These are phyloP conservation scores for Falco biarmicus DNA, from an alignment of 2,797 vertebrate genomes.

Conservation along the genomic window DNA sequence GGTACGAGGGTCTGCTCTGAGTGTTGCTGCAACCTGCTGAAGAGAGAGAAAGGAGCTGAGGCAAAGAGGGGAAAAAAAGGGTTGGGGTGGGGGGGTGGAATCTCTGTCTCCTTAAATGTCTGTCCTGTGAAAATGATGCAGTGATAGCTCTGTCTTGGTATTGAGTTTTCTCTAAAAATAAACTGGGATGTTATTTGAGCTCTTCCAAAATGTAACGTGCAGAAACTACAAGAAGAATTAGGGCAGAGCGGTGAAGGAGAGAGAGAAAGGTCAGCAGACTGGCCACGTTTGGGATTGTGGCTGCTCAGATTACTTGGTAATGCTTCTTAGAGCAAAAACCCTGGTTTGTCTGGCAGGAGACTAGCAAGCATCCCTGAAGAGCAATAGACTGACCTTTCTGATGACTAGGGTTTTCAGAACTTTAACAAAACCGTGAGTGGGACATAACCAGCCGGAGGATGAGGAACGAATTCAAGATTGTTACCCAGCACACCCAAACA, in stretches of 20 bases:
- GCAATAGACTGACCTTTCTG: neutral
- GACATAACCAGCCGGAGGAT: neutral
- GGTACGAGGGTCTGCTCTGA: neutral
- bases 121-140: conserved; percentile 14
- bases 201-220: conserved; percentile 21
- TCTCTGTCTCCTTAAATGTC: neutral
- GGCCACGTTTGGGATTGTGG: fast-evolving
- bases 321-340: neutral
- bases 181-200: conserved; percentile 27
- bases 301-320: conserved; percentile 23
- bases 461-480: neutral
- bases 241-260: neutral
- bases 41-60: neutral
- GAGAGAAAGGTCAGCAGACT: conserved; percentile 14
- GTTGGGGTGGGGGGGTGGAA: neutral
- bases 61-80: neutral
- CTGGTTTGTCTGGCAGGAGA: neutral
- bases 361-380: neutral
- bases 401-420: neutral
- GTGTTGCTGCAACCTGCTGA: neutral
- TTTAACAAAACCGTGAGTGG: neutral
- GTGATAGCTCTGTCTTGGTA: conserved; percentile 5
- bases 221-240: conserved; percentile 45
- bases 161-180: conserved; percentile 57
- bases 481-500: neutral